Base-by-base conservation (phyloP, 2,113 vertebrate species). In the Zapornia atra region DNA sequence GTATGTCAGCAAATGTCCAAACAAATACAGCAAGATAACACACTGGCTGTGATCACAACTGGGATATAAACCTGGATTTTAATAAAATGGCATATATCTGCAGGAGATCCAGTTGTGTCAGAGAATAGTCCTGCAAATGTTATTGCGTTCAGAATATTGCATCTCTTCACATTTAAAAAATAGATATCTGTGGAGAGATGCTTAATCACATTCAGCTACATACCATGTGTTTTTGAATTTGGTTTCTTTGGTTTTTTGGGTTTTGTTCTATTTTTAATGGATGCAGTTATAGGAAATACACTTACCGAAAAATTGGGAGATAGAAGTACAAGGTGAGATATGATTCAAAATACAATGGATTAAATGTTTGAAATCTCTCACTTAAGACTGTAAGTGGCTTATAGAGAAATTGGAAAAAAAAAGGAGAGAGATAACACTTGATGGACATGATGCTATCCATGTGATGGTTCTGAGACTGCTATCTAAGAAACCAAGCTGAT, bases 401-500 rank as follows among this genome's bases (percentile, higher is more conserved):
- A 90, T 10, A 95, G 42, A 15, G 29, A 97, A 96, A 96, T 19
- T 78, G 25, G 68, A 92, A 94, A 56, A 53, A 56, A 56, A 71
- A 94, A 50, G 15, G 42, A 46, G 44, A 46, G 44, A 91, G 42
- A 88, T 82, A 92, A 94, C 21, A 34, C 61, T 94, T 96, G 94
- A 96, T 88, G 75, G 94, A 89, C 71, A 73, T 24, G 28, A 73
- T 66, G 44, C 36, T 94, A 86, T 92, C 96, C 33, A 78, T 85
- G 91, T 51, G 82, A 92, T 44, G 77, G n/a, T 85, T 81, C 22
- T 90, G 53, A 85, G 71, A 94, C n/a, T 81, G 42, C 3, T 29
- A 21, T 59, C 64, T 84, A 76, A 92, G 69, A 95, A 97, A 96
- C 71, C n/a, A 97, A 97, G 90, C 36, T 94, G 92, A 95, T 96